A percentile compares a stretch with the other conserved stretches of the same genome.
Conservation (phyloP, 2,113 vertebrate genomes). For the Pavo muticus region DNA sequence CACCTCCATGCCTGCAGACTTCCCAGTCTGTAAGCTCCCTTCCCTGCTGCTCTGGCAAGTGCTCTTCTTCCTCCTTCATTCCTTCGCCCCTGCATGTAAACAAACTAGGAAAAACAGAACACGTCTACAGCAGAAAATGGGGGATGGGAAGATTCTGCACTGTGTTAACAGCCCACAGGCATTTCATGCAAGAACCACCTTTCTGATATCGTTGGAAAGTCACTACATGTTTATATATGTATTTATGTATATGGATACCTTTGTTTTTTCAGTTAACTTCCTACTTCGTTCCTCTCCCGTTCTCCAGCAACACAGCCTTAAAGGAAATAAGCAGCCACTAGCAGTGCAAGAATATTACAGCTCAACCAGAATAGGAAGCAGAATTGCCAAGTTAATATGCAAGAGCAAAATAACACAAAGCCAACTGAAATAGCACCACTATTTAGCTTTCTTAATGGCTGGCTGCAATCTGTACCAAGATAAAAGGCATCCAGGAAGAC, state of each 20-base stretch:
- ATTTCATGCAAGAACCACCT: not conserved
- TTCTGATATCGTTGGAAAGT: not conserved
- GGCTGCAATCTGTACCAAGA: slow-evolving; percentile 35
- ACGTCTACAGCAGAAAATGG: not conserved
- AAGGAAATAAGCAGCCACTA: not conserved
- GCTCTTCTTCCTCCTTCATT: not conserved
- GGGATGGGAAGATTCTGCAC: not conserved
- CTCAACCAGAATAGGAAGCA: not conserved
- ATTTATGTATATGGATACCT: not conserved
- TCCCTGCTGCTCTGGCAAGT: not conserved
- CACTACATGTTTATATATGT: not conserved
- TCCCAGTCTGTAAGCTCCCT: not conserved
- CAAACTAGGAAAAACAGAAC: not conserved
- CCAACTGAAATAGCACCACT: not conserved
- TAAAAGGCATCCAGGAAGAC: slow-evolving; percentile 24
- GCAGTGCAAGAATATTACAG: not conserved
- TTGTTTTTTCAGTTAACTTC: not conserved
- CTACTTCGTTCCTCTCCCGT: not conserved
- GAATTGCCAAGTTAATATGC: not conserved
- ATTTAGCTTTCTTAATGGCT: slow-evolving; percentile 4
- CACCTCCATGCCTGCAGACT: not conserved
- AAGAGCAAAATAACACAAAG: slow-evolving; percentile 17
- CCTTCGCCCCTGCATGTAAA: not conserved
- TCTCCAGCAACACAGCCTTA: not conserved
- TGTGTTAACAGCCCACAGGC: not conserved